phyloP scores from a whole-genome alignment of 2,888 invertebrate genomes.

The Pyrrhia umbra region DNA sequence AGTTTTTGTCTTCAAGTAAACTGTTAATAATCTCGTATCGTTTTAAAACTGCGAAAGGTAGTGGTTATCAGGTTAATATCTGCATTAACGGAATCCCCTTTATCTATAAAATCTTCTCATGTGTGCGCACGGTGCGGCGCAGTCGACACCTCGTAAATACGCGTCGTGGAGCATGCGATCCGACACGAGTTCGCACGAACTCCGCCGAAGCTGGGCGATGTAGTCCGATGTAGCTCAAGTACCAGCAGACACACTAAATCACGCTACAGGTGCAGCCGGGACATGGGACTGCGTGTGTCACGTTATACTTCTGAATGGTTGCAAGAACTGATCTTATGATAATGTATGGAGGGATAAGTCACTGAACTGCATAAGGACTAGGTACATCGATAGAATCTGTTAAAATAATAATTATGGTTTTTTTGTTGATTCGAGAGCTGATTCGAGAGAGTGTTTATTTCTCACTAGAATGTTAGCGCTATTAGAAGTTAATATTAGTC shows the following conservation, averaged over 20 bases:
- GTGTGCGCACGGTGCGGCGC: constrained; percentile 42
- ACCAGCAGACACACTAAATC: constrained; percentile 44
- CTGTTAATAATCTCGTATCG: not conserved
- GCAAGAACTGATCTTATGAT: constrained; percentile 14
- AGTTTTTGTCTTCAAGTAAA: not conserved
- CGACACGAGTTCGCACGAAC: constrained; percentile 53
- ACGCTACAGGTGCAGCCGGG: constrained; percentile 51
- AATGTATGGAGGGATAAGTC: constrained; percentile 6
- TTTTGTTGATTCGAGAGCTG: no score
- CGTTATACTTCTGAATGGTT: constrained; percentile 4
- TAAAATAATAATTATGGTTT: no score
- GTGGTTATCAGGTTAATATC: constrained; percentile 18
- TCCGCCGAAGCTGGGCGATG: constrained; percentile 21
- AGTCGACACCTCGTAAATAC: constrained; percentile 61
- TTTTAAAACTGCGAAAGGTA: not conserved
- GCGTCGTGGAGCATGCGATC: constrained; percentile 28
- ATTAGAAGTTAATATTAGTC: no score
- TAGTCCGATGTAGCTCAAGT: constrained; percentile 25
- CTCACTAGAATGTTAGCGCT: no score
- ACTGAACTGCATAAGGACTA: constrained; percentile 6
- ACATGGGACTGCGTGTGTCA: constrained; percentile 9
- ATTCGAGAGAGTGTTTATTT: no score
- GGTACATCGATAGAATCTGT: not conserved
- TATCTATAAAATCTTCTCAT: constrained; percentile 47
- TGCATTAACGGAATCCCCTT: constrained; percentile 38